Conservation (phyloP, 2,113 vertebrate species). For the Brachypodius melanocephalos region DNA sequence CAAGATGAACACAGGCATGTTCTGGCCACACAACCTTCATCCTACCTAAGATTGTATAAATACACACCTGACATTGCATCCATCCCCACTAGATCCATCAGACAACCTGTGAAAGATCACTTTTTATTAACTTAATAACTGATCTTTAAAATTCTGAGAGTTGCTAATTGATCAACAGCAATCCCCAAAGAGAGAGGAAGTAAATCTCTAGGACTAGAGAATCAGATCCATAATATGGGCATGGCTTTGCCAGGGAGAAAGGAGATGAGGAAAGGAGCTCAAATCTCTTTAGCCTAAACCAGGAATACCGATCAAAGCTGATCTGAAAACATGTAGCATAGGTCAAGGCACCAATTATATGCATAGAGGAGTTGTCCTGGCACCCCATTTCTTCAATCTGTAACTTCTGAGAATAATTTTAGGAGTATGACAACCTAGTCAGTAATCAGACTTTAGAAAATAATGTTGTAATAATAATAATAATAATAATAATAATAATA, state of each 20-base stretch:
- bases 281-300: not conserved
- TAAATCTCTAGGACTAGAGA: not conserved
- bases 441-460: not conserved
- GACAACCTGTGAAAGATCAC: not conserved
- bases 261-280: not conserved
- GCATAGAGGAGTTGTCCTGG: not conserved
- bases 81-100: not conserved
- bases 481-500: too few relatives aligned
- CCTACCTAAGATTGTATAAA: not conserved
- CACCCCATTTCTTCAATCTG: not conserved
- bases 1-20: not conserved
- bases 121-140: not conserved
- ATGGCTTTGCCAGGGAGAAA: not conserved
- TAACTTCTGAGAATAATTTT: not conserved
- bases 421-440: not conserved
- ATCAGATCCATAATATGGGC: not conserved
- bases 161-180: not conserved
- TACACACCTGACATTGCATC: not conserved
- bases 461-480: not conserved
- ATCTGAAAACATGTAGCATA: not conserved
- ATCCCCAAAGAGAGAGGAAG: not conserved
- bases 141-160: not conserved
- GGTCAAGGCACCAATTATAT: not conserved
- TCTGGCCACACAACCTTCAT: not conserved
- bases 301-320: not conserved